These are phyloP conservation scores for Nothura maculosa DNA, from an alignment of 2,797 vertebrate genomes.

Conservation along the genomic window DNA sequence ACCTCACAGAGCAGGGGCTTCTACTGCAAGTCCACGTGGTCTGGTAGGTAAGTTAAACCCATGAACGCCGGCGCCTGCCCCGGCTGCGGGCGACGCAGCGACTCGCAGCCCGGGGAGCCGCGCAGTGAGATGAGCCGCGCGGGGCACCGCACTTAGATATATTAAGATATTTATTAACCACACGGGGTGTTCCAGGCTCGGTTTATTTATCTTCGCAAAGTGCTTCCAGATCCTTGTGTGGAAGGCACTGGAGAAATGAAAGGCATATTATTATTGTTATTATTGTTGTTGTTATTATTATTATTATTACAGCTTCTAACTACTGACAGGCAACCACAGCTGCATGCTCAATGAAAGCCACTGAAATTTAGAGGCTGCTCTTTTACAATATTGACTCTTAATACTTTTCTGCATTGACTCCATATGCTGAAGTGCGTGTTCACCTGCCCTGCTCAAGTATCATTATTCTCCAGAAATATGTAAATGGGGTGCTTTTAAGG, in stretches of 20 bases:
- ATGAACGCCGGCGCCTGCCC: background rate
- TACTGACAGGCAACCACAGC: slow-evolving; percentile 69
- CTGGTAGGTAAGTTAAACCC: slow-evolving; percentile 42
- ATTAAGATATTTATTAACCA: slow-evolving; percentile 65
- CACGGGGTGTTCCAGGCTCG: slow-evolving; percentile 47
- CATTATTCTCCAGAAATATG: slow-evolving; percentile 61
- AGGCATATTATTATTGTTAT: slow-evolving; percentile 67
- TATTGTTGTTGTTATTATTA: slow-evolving; percentile 64
- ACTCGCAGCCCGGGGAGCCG: too few relatives aligned
- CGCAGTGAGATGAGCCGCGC: slow-evolving; percentile 3
- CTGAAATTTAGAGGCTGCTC: slow-evolving; percentile 64
- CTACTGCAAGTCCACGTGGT: background rate
- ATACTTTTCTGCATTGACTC: slow-evolving; percentile 47
- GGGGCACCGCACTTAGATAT: slow-evolving; percentile 39
- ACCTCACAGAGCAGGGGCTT: background rate
- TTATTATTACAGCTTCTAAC: slow-evolving; percentile 67
- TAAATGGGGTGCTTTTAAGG: slow-evolving; percentile 43
- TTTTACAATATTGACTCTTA: slow-evolving; percentile 61
- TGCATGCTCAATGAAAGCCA: slow-evolving; percentile 42
- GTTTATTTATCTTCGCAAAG: slow-evolving; percentile 70
- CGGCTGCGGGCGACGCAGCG: background rate
- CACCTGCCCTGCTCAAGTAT: slow-evolving; percentile 66
- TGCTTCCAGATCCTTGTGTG: slow-evolving; percentile 67
- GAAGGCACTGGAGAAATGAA: slow-evolving; percentile 74
- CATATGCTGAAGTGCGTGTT: slow-evolving; percentile 37